Percentiles rank a stretch among this genome's conserved stretches.
These are phyloP conservation scores for Nicator chloris DNA, from an alignment of 2,113 vertebrate genomes.

Conservation along the genomic window DNA sequence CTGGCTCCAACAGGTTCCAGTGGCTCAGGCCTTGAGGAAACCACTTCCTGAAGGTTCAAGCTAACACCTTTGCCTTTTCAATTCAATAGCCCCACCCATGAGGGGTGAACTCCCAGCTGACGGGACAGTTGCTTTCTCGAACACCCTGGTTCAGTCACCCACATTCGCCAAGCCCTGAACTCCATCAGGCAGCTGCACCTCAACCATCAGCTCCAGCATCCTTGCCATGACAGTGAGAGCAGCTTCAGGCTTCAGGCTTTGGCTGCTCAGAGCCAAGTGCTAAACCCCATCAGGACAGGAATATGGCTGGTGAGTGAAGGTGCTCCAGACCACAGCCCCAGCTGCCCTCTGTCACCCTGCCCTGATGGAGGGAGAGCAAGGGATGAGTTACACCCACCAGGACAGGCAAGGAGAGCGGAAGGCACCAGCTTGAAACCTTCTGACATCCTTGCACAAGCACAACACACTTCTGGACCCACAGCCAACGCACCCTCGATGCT, in stretches of 20 bases:
- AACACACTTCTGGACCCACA: neutral
- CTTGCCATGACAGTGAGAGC: neutral
- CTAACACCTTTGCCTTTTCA: neutral
- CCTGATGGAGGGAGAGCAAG: neutral
- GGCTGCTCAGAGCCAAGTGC: neutral
- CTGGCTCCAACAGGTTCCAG: neutral
- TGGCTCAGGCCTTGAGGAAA: neutral
- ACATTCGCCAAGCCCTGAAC: neutral
- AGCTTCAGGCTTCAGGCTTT: neutral
- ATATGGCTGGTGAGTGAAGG: neutral
- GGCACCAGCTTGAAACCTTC: neutral
- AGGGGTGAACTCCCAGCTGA: neutral
- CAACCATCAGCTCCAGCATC: neutral
- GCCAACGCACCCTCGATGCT: accelerated
- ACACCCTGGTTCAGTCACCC: accelerated
- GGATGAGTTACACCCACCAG: neutral
- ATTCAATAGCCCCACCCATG: accelerated
- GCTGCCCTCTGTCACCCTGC: neutral
- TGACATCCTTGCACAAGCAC: neutral
- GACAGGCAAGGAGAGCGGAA: accelerated
- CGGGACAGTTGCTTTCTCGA: neutral
- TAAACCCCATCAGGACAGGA: neutral
- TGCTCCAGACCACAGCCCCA: neutral
- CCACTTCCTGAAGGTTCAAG: neutral
- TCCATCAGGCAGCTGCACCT: neutral